Evolutionary conservation across 2,888 invertebrate species (phyloP).

Genomic region (Neoaliturus tenellus): DNA sequence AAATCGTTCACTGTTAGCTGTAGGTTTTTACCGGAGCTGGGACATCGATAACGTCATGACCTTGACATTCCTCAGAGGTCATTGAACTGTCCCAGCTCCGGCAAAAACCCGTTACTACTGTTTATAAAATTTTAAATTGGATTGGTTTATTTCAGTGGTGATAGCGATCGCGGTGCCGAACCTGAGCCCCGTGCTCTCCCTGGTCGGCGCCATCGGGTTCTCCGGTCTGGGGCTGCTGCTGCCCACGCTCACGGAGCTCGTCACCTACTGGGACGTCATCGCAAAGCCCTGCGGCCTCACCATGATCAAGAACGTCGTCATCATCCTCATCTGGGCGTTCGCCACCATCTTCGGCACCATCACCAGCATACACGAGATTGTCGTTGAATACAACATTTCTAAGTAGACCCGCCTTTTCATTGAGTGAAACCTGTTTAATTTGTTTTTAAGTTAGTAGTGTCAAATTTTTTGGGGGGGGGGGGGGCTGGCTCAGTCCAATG

Average conservation of each 20-base stretch:
- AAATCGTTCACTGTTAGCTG: no score
- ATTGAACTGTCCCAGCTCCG: no score
- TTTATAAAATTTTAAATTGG: no score
- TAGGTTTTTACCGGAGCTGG: no score
- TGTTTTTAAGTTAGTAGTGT: no score
- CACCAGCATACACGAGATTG: conserved; percentile 72
- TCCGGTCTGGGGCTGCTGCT: conserved; percentile 84
- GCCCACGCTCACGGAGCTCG: conserved; percentile 84
- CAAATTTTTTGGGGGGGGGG: no score
- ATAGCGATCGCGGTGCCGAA: conserved; percentile 88
- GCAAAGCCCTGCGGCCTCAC: conserved; percentile 76
- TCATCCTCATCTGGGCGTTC: conserved; percentile 79
- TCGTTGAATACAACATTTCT: conserved; percentile 56
- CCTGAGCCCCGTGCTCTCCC: conserved; percentile 89
- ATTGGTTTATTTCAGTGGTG: conserved; percentile 80
- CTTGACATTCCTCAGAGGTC: no score
- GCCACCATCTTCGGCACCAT: conserved; percentile 81
- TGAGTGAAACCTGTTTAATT: no score
- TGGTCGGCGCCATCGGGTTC: conserved; percentile 88
- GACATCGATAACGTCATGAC: no score
- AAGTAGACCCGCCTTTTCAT: neutral
- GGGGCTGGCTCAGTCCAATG: no score
- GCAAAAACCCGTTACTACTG: no score
- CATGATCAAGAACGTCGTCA: conserved; percentile 79
- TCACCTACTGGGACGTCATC: conserved; percentile 69